A percentile compares a stretch with the other conserved stretches of the same genome.
These are phyloP conservation scores for Pegoplata infirma DNA, from an alignment of 2,888 invertebrate genomes.

Conservation along the genomic window DNA sequence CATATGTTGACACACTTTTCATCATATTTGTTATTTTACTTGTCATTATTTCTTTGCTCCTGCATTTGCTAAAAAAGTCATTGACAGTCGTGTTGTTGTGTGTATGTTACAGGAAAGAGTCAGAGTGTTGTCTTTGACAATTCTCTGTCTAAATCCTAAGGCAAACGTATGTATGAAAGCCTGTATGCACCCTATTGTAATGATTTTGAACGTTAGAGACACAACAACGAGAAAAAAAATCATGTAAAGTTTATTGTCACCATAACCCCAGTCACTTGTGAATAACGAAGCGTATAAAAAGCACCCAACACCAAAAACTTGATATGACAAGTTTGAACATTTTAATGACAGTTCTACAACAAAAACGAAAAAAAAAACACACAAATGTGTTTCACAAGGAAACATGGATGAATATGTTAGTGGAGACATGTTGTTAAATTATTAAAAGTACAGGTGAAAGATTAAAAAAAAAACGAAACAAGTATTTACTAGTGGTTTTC, in stretches of 20 bases:
- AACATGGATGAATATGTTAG: slow-evolving; percentile 4
- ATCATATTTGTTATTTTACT: background rate
- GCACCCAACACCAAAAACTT: background rate
- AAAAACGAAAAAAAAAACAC: too few relatives aligned
- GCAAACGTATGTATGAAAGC: too few relatives aligned
- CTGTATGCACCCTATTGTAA: background rate
- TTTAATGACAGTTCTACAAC: slow-evolving; percentile 3
- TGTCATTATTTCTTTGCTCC: background rate
- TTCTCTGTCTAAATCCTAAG: slow-evolving; percentile 19
- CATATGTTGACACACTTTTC: slow-evolving; percentile 17
- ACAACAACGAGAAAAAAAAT: background rate
- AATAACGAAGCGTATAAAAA: background rate
- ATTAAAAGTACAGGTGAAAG: background rate
- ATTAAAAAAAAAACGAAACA: background rate
- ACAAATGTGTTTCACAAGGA: slow-evolving; percentile 37
- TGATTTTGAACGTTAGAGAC: background rate
- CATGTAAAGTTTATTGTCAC: slow-evolving; percentile 50
- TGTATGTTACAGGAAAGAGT: slow-evolving; percentile 1
- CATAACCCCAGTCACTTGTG: slow-evolving; percentile 27
- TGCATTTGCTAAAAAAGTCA: slow-evolving; percentile 6
- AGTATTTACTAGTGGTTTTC: background rate
- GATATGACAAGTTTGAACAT: slow-evolving; percentile 17
- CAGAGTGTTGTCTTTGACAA: slow-evolving; percentile 21
- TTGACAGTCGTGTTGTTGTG: slow-evolving; percentile 46
- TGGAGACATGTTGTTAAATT: background rate